phyloP scores from a whole-genome alignment of 2,797 vertebrate species.

The Avahi laniger region DNA sequence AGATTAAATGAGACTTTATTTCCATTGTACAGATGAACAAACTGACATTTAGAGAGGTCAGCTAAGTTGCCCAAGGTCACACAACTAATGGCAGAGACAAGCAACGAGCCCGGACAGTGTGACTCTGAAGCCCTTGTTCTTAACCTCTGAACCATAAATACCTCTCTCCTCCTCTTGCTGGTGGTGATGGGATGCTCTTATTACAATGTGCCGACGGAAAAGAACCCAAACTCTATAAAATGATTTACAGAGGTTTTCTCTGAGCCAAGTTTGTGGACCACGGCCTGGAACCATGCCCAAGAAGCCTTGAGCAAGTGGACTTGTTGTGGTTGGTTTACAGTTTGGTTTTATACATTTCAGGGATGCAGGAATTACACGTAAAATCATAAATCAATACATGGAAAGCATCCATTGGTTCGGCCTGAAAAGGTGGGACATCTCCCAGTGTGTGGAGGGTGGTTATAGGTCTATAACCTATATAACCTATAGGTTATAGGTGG shows the following conservation, averaged over 20 bases:
- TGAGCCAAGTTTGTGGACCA: too few relatives aligned
- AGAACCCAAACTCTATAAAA: not conserved
- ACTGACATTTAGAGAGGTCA: constrained; percentile 2
- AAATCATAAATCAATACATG: not conserved
- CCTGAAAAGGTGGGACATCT: not conserved
- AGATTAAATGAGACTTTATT: not conserved
- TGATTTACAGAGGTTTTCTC: not conserved
- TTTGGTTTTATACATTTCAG: not conserved
- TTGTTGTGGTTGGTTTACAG: not conserved
- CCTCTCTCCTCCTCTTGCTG: not conserved
- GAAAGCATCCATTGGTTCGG: not conserved
- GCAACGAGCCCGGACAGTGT: not conserved
- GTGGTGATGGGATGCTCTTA: not conserved
- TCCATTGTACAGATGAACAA: constrained; percentile 41
- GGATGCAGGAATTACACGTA: not conserved
- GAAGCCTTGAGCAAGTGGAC: not conserved
- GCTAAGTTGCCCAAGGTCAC: constrained; percentile 20
- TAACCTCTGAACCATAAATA: not conserved
- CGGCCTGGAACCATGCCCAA: not conserved
- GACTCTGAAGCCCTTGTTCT: not conserved
- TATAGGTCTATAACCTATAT: too few relatives aligned
- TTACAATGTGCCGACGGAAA: not conserved
- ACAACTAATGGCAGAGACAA: not conserved
- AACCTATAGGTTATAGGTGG: not conserved
- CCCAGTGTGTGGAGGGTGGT: too few relatives aligned